These are phyloP conservation scores for Amblyornis subalaris DNA, from an alignment of 2,113 vertebrate genomes.

Conservation along the genomic window DNA sequence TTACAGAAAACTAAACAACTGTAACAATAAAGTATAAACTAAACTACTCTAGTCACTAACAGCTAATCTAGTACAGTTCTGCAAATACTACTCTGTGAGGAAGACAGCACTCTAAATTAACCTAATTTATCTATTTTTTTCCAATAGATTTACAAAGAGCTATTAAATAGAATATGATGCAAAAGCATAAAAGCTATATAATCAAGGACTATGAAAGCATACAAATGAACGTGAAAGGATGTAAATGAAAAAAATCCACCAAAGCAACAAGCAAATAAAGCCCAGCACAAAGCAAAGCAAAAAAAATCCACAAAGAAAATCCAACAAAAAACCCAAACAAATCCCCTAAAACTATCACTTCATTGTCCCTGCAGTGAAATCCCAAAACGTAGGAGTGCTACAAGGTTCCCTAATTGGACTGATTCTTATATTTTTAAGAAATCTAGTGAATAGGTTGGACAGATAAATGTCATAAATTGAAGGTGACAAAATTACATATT, in stretches of 20 bases:
- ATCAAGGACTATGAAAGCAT: background rate
- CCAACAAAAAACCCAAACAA: background rate
- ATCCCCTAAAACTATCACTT: background rate
- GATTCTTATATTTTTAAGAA: background rate
- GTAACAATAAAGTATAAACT: background rate
- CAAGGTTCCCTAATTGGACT: background rate
- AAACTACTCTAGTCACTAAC: background rate
- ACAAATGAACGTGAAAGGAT: background rate
- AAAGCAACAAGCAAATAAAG: background rate
- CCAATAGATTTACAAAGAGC: background rate
- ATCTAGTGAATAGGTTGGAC: background rate
- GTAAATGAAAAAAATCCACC: background rate
- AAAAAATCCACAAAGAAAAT: background rate
- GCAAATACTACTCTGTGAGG: background rate
- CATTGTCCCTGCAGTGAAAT: background rate
- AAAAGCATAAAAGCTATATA: background rate
- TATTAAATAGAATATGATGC: background rate
- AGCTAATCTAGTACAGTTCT: background rate
- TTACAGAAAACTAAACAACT: background rate
- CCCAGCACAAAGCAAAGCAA: rapidly evolving
- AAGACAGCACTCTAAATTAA: background rate
- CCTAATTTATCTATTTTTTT: background rate
- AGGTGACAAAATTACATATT: background rate
- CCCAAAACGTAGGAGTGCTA: background rate
- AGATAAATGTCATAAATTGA: background rate